Evolutionary conservation across 2,113 vertebrate genomes (phyloP).

Genomic region (Clupea harengus): DNA sequence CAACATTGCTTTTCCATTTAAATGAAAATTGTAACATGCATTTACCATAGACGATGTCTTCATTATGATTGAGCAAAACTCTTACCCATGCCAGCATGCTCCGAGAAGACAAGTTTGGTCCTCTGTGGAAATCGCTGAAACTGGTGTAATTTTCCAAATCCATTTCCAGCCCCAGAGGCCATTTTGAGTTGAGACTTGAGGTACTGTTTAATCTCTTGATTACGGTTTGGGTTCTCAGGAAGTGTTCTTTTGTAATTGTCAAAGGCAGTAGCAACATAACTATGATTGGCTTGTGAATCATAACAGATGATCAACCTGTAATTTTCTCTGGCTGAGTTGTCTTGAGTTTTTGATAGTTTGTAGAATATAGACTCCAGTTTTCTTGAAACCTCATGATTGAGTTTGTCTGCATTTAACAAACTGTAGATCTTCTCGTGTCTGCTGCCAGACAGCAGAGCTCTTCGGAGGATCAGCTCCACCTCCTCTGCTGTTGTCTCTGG

Average conservation of each 20-base stretch:
- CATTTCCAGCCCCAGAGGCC: slow-evolving; percentile 10
- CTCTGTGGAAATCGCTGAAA: slow-evolving; percentile 31
- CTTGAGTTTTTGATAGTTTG: slow-evolving; percentile 46
- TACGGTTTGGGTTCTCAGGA: not conserved
- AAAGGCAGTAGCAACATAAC: slow-evolving; percentile 49
- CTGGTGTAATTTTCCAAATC: slow-evolving; percentile 21
- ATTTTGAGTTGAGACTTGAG: slow-evolving; percentile 27
- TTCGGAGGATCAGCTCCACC: slow-evolving; percentile 73
- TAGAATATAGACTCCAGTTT: slow-evolving; percentile 67
- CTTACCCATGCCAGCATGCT: slow-evolving; percentile 48
- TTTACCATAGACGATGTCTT: too few relatives aligned
- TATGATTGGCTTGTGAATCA: slow-evolving; percentile 37
- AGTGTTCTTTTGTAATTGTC: slow-evolving; percentile 35
- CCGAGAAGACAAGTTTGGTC: slow-evolving; percentile 44
- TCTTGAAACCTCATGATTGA: slow-evolving; percentile 73
- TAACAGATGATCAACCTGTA: slow-evolving; percentile 43
- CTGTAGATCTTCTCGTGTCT: slow-evolving; percentile 64
- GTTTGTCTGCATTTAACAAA: slow-evolving; percentile 73
- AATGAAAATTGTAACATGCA: too few relatives aligned
- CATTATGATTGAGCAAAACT: not conserved
- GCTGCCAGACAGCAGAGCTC: slow-evolving; percentile 64
- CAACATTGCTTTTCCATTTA: too few relatives aligned
- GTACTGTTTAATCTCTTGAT: slow-evolving; percentile 33
- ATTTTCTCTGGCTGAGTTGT: not conserved
- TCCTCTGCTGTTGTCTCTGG: slow-evolving; percentile 69